Evolutionary conservation across 2,888 invertebrate genomes (phyloP), one percentile per base, ranked within the genome.

Genomic region (Galeopsomyia nigrocyanea): DNA sequence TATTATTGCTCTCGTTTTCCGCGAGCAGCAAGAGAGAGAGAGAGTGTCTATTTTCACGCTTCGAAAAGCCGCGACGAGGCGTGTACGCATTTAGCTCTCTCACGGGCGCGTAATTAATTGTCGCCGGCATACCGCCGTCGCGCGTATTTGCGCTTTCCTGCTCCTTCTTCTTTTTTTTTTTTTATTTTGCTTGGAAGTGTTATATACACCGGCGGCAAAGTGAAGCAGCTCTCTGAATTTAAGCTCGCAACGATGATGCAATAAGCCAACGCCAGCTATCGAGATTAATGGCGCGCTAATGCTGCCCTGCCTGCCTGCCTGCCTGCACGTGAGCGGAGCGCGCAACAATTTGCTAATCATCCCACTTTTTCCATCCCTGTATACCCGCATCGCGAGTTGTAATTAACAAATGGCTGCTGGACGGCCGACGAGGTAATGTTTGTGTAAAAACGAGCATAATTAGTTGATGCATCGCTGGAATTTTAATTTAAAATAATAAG

Each of bases 31-130:
- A 31, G 3, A 31, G 31, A 31, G 31, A 31, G 31, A 39, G 39
- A 39, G 39, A 39, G 39, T 57, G 50, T 63, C 69, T 69, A 69
- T 69, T 69, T 69, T 69, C 69, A 56, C 68, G 55, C 61, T 16
- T 57, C 49, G 50, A 6, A n/a, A 21, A 55, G 55, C 53, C 39
- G 16, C 55, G 64, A 3, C 64, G 64, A 10, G 21, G 58, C 51
- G 21, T 53, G 19, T 56, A 53, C 64, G 58, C 58, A 64, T 64
- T 64, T 70, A 60, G 63, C 70, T 57, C 56, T 9, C 19, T 21
- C 17, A 13, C 13, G 13, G 17, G n/a, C 14, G 51, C 26, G 46
- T 64, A 70, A 70, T 70, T 70, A 70, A 70, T 70, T 57, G 70
- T 47, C 64, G 58, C 51, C 21, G 49, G 21, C 60, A 50, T 21